Percentiles rank a stretch among this genome's conserved stretches.
These are phyloP conservation scores for Zhuqinia jingwanae DNA, from an alignment of 2,888 invertebrate genomes.

Conservation along the genomic window DNA sequence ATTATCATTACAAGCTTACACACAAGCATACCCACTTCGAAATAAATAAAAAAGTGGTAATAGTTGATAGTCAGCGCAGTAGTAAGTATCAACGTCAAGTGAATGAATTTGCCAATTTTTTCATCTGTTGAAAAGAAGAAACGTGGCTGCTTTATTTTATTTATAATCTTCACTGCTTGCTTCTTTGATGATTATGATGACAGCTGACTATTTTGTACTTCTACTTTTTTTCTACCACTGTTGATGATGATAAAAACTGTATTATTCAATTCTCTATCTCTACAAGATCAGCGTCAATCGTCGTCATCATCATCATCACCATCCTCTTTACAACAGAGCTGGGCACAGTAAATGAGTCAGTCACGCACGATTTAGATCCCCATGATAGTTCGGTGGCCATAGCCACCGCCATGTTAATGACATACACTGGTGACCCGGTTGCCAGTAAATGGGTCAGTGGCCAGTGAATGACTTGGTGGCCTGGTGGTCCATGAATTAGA, in stretches of 20 bases:
- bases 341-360: no score
- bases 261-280: background rate
- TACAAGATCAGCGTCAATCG: no score
- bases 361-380: no score
- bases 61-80: no score
- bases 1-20: no score
- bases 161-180: background rate
- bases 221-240: background rate
- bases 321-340: constrained; percentile 4
- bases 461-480: no score
- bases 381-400: no score
- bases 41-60: background rate
- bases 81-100: constrained; percentile 13
- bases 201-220: constrained; percentile 45
- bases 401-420: no score
- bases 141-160: constrained; percentile 1
- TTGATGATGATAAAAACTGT: background rate
- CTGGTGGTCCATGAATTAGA: no score
- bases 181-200: constrained; percentile 47
- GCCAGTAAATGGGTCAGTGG: no score
- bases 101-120: constrained; percentile 62
- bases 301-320: constrained; percentile 24
- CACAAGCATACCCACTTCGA: background rate
- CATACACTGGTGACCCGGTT: no score
- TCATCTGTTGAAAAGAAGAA: constrained; percentile 21